These are phyloP conservation scores for Hirtodrosophila cameraria DNA, from an alignment of 2,888 invertebrate species.

Conservation along the genomic window DNA sequence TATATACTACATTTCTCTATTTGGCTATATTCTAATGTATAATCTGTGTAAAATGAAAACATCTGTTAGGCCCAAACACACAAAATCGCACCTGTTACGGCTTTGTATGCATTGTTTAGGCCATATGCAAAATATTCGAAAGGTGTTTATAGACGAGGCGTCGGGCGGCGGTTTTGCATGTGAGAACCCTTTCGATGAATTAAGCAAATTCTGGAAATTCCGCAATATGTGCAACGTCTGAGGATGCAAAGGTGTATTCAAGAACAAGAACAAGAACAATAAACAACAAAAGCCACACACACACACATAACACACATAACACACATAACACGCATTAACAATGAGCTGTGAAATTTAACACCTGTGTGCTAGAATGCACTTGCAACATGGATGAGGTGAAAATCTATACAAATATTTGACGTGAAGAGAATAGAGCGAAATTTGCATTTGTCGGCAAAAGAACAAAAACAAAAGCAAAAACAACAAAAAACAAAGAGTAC, in stretches of 20 bases:
- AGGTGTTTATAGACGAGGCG: conserved; percentile 43
- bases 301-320: conserved; percentile 33
- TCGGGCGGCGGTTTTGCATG: conserved; percentile 8
- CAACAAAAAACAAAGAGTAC: conserved; percentile 6
- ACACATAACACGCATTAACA: conserved; percentile 76
- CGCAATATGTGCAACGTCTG: conserved; percentile 60
- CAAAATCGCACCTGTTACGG: conserved; percentile 41
- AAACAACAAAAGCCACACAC: conserved; percentile 31
- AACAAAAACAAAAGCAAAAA: conserved; percentile 52
- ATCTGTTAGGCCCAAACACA: conserved; percentile 13
- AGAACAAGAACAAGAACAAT: conserved; percentile 12
- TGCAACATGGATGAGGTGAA: conserved; percentile 45
- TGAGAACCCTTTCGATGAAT: conserved; percentile 75
- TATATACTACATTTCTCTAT: neutral
- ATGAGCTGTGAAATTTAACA: conserved; percentile 71
- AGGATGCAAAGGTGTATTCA: conserved; percentile 4
- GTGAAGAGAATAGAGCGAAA: conserved; percentile 66
- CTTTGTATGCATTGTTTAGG: conserved; percentile 27
- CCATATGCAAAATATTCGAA: conserved; percentile 39
- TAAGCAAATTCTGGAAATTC: conserved; percentile 73
- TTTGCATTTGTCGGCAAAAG: conserved; percentile 76
- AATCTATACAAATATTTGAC: conserved; percentile 78
- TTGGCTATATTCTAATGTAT: conserved; percentile 6
- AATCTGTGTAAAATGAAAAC: conserved; percentile 18
- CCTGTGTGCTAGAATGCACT: conserved; percentile 77